phyloP scores from a whole-genome alignment of 2,113 vertebrate genomes.

The Anas platyrhynchos region DNA sequence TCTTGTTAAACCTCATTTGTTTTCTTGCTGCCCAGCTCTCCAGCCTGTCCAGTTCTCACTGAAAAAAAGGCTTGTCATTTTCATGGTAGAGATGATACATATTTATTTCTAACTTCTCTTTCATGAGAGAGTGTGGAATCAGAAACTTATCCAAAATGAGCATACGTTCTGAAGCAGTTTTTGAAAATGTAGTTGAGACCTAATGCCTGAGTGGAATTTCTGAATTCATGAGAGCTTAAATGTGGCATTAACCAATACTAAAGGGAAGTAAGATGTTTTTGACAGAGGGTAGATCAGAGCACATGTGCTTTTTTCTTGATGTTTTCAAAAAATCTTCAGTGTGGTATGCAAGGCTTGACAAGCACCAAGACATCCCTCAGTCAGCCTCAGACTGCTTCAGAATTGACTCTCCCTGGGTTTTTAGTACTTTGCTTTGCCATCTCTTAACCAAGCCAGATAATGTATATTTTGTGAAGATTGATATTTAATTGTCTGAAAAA shows the following conservation, averaged over 20 bases:
- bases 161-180: neutral
- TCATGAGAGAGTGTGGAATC: neutral
- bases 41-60: no score
- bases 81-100: neutral
- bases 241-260: neutral
- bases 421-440: neutral
- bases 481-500: neutral
- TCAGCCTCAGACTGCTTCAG: neutral
- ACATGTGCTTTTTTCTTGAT: neutral
- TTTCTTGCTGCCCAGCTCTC: no score
- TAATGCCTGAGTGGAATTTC: neutral
- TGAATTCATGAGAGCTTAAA: neutral
- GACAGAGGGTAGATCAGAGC: neutral
- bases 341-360: neutral
- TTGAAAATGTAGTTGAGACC: neutral
- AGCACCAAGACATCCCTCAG: neutral
- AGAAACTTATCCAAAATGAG: neutral
- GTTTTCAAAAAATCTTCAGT: neutral
- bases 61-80: neutral
- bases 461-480: neutral
- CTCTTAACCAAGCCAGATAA: neutral
- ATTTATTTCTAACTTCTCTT: neutral
- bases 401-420: neutral
- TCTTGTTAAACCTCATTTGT: no score
- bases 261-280: neutral